Conservation (phyloP, 2,888 invertebrate genomes). For the Ormia ochracea region DNA sequence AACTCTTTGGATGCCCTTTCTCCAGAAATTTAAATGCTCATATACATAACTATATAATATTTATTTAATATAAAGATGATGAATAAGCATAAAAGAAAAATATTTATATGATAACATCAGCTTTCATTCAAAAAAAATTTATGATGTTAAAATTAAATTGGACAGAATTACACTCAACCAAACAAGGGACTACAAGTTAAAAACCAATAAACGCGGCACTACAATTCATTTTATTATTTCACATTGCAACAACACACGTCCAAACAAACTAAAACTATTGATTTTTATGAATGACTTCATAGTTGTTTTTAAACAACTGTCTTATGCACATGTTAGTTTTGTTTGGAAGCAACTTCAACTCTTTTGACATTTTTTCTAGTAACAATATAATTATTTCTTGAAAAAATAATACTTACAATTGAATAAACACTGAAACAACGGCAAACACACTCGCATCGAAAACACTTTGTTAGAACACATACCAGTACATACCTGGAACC, state of each 20-base stretch:
- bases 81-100: too few relatives aligned
- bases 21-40: not conserved
- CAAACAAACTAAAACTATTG: not conserved
- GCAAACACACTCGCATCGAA: not conserved
- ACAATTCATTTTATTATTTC: not conserved
- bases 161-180: not conserved
- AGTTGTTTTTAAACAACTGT: not conserved
- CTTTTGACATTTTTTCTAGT: not conserved
- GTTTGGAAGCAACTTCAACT: not conserved
- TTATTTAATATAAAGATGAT: too few relatives aligned
- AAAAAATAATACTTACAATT: slow-evolving; percentile 5
- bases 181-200: not conserved
- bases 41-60: too few relatives aligned
- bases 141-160: not conserved
- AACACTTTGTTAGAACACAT: not conserved
- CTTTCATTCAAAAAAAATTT: not conserved
- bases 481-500: not conserved
- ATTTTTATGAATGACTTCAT: not conserved
- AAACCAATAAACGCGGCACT: not conserved
- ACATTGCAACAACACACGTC: not conserved
- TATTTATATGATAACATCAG: too few relatives aligned
- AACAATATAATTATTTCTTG: not conserved
- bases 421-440: slow-evolving; percentile 2
- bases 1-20: not conserved
- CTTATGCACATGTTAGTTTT: not conserved